Percentiles rank a stretch among this genome's conserved stretches.
Evolutionary conservation across 2,888 invertebrate species (phyloP).

Genomic region (Ceramica pisi): DNA sequence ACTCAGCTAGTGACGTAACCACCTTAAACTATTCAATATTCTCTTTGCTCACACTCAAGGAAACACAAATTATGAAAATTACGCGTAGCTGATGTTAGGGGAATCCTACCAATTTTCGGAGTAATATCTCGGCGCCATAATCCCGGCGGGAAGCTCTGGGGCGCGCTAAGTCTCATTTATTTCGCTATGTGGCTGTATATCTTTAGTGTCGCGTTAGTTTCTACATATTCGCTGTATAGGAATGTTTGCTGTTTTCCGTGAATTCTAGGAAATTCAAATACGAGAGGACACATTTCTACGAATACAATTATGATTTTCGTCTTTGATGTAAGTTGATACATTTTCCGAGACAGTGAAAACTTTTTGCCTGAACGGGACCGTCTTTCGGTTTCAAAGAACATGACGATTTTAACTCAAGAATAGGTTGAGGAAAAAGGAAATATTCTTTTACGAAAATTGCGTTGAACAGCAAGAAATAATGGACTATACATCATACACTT

Average conservation of each 20-base stretch:
- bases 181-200: conserved; percentile 25
- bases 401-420: neutral
- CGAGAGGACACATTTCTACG: neutral
- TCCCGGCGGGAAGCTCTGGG: conserved; percentile 26
- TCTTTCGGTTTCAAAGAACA: neutral
- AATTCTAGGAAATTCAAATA: conserved; percentile 14
- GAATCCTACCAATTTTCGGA: conserved; percentile 56
- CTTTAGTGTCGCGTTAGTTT: conserved; percentile 27
- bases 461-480: neutral
- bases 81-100: conserved; percentile 38
- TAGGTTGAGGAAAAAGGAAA: neutral
- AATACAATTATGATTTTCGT: neutral
- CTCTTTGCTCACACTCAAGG: neutral
- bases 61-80: conserved; percentile 55
- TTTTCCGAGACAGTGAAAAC: neutral
- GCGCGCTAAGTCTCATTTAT: conserved; percentile 40
- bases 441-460: neutral
- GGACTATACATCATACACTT: neutral
- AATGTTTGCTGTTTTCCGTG: conserved; percentile 5
- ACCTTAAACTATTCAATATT: conserved; percentile 17
- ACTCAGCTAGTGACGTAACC: neutral
- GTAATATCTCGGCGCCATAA: conserved; percentile 56
- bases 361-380: conserved; percentile 1
- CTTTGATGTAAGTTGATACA: neutral
- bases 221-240: neutral